Evolutionary conservation across 2,888 invertebrate genomes (phyloP).

Genomic region (Linyphia triangularis): DNA sequence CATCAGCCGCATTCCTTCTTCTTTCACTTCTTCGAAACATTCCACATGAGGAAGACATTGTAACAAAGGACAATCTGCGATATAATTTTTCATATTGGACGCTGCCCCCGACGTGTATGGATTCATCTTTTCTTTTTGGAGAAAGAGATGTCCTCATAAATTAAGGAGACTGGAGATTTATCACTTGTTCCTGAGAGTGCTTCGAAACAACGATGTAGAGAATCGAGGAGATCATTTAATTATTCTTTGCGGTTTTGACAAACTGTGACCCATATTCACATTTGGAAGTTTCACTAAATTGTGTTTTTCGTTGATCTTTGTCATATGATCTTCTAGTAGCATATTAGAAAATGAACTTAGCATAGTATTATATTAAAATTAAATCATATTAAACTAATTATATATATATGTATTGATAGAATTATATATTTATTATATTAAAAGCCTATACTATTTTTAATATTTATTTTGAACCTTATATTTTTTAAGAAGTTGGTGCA

Average conservation of each 20-base stretch:
- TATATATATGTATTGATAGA: too few relatives aligned
- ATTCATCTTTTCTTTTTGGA: not conserved
- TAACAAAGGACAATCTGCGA: not conserved
- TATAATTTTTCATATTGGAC: not conserved
- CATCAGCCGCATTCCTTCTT: not conserved
- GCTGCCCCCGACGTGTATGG: not conserved
- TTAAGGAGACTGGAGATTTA: conserved; percentile 6
- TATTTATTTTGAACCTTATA: too few relatives aligned
- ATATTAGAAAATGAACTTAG: too few relatives aligned
- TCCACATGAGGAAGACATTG: not conserved
- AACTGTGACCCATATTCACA: not conserved
- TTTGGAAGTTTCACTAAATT: too few relatives aligned
- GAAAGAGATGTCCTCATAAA: conserved; percentile 18
- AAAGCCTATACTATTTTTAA: too few relatives aligned
- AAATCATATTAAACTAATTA: too few relatives aligned
- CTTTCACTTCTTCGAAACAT: not conserved
- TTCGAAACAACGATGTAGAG: not conserved
- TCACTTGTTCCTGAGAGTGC: not conserved
- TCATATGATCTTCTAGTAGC: too few relatives aligned
- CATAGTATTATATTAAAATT: too few relatives aligned
- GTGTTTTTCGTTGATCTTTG: too few relatives aligned
- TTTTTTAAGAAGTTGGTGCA: too few relatives aligned
- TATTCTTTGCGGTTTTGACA: not conserved
- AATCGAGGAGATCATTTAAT: not conserved
- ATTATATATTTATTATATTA: too few relatives aligned